Conservation (phyloP, 2,888 invertebrate genomes). For the Hypomecis atomaria region DNA sequence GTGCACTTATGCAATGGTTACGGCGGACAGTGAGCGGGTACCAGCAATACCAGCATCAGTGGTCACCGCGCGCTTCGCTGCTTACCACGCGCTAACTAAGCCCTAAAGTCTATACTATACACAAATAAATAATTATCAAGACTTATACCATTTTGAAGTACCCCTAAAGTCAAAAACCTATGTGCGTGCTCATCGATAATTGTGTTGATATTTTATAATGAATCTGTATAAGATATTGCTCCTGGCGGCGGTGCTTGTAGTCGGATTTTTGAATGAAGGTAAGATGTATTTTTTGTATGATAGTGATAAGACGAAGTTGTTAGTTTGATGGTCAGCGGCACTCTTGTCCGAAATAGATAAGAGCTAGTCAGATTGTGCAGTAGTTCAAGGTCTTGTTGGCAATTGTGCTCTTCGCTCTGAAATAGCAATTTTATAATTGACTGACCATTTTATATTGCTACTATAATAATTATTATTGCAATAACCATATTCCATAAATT, state of each 20-base stretch:
- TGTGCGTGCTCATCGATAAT: conserved; percentile 25
- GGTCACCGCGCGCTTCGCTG: conserved; percentile 55
- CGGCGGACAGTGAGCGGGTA: conserved; percentile 45
- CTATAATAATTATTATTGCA: too few relatives aligned
- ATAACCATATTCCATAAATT: too few relatives aligned
- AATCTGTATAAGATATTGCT: conserved; percentile 47
- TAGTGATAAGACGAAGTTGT: background rate
- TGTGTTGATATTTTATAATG: conserved; percentile 44
- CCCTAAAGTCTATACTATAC: conserved; percentile 1
- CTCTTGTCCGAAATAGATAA: too few relatives aligned
- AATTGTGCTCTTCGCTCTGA: too few relatives aligned
- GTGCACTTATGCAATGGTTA: conserved; percentile 73
- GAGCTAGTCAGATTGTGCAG: too few relatives aligned
- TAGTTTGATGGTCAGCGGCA: too few relatives aligned
- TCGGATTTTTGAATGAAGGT: conserved; percentile 59
- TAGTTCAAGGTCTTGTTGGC: too few relatives aligned
- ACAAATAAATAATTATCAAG: too few relatives aligned
- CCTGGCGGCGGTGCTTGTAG: conserved; percentile 46
- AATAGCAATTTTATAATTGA: too few relatives aligned
- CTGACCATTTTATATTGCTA: too few relatives aligned
- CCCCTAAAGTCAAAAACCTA: too few relatives aligned
- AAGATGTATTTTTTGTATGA: conserved; percentile 32
- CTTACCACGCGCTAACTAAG: conserved; percentile 47
- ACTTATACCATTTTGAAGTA: too few relatives aligned
- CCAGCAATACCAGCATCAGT: conserved; percentile 65